Base-by-base conservation (phyloP, 2,888 invertebrate species). In the Chesias legatella region DNA sequence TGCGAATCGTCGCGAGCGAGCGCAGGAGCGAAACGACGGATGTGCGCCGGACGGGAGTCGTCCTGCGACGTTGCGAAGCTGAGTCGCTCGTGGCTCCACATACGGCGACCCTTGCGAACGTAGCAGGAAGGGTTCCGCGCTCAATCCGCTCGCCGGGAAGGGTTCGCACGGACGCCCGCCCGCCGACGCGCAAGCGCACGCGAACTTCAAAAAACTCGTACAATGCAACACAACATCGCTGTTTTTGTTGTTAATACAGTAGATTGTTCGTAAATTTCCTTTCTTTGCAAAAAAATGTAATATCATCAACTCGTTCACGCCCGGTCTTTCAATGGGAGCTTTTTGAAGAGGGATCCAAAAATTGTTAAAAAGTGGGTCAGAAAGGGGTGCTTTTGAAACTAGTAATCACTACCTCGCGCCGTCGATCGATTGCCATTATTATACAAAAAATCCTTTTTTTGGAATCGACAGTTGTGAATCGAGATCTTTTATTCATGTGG, bases 281-380 rank as follows among this genome's bases (percentile, higher is more conserved):
- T 79, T 82, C 76, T 74, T 78, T 63, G 61, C 64, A 61, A 82
- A 84, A n/a, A 88, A 86, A 82, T 75, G 80, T 88, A 88, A 88
- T 88, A 88, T 88, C 86, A 88, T 88, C 88, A 88, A 88, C 88
- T 88, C 88, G 88, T 88, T 88, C 88, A 88, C 88, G 88, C 88
- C 88, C 86, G 88, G 80, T 56, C 63, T 81, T 88, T 88, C 78
- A 84, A 88, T 79, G 77, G 80, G 80, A 79, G 66, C 74, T 73
- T 71, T 77, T 81, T 79, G 77, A 78, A 82, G 80, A 81, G 85
- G 79, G 81, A 79, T 73, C 62, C 63, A 67, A 76, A 79, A 84
- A 79, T 80, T 79, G 75, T 81, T 80, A 79, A 84, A 88, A 88
- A 88, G 80, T 88, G 86, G 88, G 88, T 88, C 88, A 86, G 83